phyloP scores from a whole-genome alignment of 64 coral and sea anemone species.

The Dendronephthya gigantea region DNA sequence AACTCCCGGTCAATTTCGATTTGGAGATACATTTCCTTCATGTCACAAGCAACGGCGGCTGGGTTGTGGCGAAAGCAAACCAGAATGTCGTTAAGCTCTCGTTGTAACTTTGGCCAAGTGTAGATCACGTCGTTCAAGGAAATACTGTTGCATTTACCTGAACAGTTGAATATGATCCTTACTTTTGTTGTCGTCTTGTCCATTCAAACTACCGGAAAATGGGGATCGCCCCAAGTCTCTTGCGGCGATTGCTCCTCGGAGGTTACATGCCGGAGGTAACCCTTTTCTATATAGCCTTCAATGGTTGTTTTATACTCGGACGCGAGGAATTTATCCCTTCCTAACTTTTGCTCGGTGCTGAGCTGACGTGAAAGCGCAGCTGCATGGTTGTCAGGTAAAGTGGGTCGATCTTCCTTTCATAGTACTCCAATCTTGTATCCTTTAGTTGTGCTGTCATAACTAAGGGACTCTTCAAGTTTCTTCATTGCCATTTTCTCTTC shows the following conservation, averaged over 20 bases:
- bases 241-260: background rate
- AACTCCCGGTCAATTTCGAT: background rate
- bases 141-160: constrained; percentile 10
- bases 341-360: background rate
- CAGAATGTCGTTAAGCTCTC: background rate
- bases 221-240: constrained; percentile 18
- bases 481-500: constrained; percentile 7
- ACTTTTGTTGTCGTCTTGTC: constrained; percentile 37
- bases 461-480: background rate
- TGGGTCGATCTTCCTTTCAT: background rate
- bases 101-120: background rate
- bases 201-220: constrained; percentile 38
- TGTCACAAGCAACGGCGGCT: background rate
- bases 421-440: constrained; percentile 8
- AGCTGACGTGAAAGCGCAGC: background rate
- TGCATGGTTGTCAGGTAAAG: background rate
- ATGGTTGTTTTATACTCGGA: background rate
- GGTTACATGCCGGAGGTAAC: background rate
- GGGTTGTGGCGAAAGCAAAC: background rate
- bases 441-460: background rate
- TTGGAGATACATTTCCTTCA: background rate
- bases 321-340: background rate
- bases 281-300: background rate
- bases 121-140: background rate
- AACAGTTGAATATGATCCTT: constrained; percentile 22